Evolutionary conservation across 2,888 invertebrate genomes (phyloP).

Genomic region (Cantharis flavilabris): DNA sequence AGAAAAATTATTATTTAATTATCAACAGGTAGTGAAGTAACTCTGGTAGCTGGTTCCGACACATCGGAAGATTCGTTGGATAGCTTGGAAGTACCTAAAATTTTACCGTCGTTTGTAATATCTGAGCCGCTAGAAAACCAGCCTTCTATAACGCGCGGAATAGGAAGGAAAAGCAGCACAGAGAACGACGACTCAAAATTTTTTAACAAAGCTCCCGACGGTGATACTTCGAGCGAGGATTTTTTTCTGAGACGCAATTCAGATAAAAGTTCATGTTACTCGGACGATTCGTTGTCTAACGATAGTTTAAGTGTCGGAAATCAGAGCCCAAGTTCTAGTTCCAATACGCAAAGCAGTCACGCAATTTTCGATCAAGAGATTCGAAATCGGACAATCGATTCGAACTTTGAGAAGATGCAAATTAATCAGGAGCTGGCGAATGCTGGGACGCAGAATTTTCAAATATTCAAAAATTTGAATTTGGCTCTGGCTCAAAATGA

Average conservation of each 20-base stretch:
- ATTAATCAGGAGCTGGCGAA: slow-evolving; percentile 48
- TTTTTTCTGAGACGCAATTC: slow-evolving; percentile 67
- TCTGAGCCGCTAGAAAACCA: slow-evolving; percentile 75
- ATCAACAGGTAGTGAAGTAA: slow-evolving; percentile 75
- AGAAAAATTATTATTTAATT: too few relatives aligned
- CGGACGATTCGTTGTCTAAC: slow-evolving; percentile 75
- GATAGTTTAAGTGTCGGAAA: slow-evolving; percentile 58
- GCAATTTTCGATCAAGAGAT: slow-evolving; percentile 46
- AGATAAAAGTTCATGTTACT: slow-evolving; percentile 72
- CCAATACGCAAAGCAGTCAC: slow-evolving; percentile 52
- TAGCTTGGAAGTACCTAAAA: slow-evolving; percentile 61
- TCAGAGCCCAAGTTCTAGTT: slow-evolving; percentile 54
- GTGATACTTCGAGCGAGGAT: slow-evolving; percentile 41
- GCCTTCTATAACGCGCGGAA: slow-evolving; percentile 80
- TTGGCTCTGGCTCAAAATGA: slow-evolving; percentile 31
- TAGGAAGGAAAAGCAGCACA: slow-evolving; percentile 64
- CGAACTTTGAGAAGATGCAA: slow-evolving; percentile 47
- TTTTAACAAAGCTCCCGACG: slow-evolving; percentile 33
- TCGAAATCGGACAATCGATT: slow-evolving; percentile 43
- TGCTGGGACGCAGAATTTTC: slow-evolving; percentile 46
- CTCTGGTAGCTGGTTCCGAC: slow-evolving; percentile 73
- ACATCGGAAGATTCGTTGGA: slow-evolving; percentile 76
- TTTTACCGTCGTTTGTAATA: slow-evolving; percentile 68
- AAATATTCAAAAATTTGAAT: slow-evolving; percentile 50
- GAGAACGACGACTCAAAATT: slow-evolving; percentile 54